Evolutionary conservation across 2,888 invertebrate genomes (phyloP).

Genomic region (Craniophora ligustri): DNA sequence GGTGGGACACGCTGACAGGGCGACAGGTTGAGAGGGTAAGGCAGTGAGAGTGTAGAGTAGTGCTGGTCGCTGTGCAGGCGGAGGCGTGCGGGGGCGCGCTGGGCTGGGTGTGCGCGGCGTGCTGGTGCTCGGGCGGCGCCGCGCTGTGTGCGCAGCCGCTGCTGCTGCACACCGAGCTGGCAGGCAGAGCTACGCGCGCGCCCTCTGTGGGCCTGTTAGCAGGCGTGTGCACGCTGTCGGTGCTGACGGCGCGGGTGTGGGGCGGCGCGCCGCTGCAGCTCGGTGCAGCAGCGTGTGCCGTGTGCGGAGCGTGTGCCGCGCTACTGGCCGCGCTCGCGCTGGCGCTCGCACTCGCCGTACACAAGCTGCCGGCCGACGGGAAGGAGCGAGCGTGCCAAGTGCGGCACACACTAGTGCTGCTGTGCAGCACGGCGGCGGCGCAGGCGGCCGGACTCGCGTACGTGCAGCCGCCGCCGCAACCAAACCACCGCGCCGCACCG

Average conservation of each 20-base stretch:
- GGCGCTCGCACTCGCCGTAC: conserved; percentile 90
- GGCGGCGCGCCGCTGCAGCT: conserved; percentile 89
- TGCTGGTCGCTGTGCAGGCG: conserved; percentile 60
- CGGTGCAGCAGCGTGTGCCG: conserved; percentile 88
- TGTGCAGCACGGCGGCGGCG: conserved; percentile 72
- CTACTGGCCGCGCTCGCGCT: conserved; percentile 91
- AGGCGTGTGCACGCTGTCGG: conserved; percentile 91
- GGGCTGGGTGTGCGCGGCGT: conserved; percentile 92
- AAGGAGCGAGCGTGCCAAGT: conserved; percentile 73
- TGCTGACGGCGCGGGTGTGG: conserved; percentile 91
- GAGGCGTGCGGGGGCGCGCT: conserved; percentile 87
- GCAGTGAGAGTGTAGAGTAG: not conserved
- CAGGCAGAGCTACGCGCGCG: conserved; percentile 89
- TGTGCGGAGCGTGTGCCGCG: conserved; percentile 91
- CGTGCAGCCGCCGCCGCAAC: conserved; percentile 75
- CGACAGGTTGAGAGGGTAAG: not conserved
- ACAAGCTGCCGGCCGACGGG: conserved; percentile 88
- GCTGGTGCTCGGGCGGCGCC: conserved; percentile 90
- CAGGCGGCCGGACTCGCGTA: conserved; percentile 80
- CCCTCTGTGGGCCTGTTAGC: conserved; percentile 91
- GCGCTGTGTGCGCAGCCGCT: conserved; percentile 92
- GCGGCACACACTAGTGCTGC: conserved; percentile 74
- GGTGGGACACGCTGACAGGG: not conserved
- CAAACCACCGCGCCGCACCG: conserved; percentile 67
- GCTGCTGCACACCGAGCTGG: conserved; percentile 91